Conservation (phyloP, 2,888 invertebrate genomes). For the Galeruca laticollis region DNA sequence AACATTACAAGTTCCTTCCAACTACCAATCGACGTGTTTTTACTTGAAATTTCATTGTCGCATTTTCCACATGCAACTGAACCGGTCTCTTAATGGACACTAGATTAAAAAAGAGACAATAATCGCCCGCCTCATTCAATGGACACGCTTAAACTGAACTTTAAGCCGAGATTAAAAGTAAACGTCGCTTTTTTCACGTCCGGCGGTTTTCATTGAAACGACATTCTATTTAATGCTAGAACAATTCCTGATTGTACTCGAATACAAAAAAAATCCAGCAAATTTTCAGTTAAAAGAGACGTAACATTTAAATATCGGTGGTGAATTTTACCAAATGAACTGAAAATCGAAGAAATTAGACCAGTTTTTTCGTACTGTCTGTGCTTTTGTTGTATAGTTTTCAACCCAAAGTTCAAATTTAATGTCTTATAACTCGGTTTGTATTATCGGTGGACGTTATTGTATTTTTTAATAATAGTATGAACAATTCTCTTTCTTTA, state of each 20-base stretch:
- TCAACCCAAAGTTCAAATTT: no score
- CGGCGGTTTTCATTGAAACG: slow-evolving; percentile 5
- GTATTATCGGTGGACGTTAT: no score
- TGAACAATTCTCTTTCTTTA: no score
- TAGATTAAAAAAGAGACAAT: slow-evolving; percentile 24
- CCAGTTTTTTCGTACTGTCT: no score
- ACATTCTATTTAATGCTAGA: slow-evolving; percentile 22
- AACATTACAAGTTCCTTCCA: neutral
- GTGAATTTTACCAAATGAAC: no score
- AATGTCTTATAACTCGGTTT: no score
- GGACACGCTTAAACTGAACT: slow-evolving; percentile 31
- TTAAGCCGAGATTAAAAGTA: slow-evolving; percentile 11
- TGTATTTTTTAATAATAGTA: no score
- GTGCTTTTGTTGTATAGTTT: no score
- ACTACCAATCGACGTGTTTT: neutral
- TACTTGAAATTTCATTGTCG: slow-evolving; percentile 2
- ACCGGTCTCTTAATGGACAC: slow-evolving; percentile 15
- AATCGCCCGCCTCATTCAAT: slow-evolving; percentile 29
- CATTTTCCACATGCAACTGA: slow-evolving; percentile 12
- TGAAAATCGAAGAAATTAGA: no score
- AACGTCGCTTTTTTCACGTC: slow-evolving; percentile 13
- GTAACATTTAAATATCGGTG: neutral
- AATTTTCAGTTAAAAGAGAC: slow-evolving; percentile 36
- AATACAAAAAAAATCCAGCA: slow-evolving; percentile 36
- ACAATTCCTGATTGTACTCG: slow-evolving; percentile 49